phyloP scores from a whole-genome alignment of 2,113 vertebrate species.

The Taxidea taxus region DNA sequence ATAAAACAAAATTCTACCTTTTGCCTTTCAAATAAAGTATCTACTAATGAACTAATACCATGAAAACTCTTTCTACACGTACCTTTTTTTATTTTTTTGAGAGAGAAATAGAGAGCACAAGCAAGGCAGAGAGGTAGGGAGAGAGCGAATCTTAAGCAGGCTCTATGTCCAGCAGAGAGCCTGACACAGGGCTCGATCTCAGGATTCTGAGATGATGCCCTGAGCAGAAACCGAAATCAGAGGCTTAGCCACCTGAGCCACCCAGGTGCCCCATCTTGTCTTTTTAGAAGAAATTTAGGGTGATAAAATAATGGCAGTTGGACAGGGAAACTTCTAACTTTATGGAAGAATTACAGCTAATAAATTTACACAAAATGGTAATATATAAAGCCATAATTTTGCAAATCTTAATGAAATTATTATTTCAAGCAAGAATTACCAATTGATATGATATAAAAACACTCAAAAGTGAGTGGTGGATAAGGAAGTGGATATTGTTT shows the following conservation, averaged over 20 bases:
- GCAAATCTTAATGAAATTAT: neutral
- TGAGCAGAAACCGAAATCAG: neutral
- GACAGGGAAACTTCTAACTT: neutral
- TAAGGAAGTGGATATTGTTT: neutral
- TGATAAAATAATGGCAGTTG: neutral
- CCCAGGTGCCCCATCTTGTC: neutral
- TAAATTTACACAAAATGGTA: neutral
- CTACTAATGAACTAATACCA: neutral
- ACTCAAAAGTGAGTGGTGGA: neutral
- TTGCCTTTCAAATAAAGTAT: neutral
- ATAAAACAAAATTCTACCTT: neutral
- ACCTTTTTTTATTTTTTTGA: neutral
- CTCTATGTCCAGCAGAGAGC: neutral
- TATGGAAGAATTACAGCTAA: neutral
- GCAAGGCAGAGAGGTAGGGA: too few relatives aligned
- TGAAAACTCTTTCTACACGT: neutral
- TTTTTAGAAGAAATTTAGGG: neutral
- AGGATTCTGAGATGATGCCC: neutral
- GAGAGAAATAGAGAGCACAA: neutral
- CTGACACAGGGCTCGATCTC: neutral
- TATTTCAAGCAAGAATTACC: neutral
- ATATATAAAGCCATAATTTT: neutral
- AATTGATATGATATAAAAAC: neutral
- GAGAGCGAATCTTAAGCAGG: neutral
- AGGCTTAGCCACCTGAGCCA: neutral